Evolutionary conservation across 2,888 invertebrate genomes (phyloP).

Genomic region (Lobophora halterata): DNA sequence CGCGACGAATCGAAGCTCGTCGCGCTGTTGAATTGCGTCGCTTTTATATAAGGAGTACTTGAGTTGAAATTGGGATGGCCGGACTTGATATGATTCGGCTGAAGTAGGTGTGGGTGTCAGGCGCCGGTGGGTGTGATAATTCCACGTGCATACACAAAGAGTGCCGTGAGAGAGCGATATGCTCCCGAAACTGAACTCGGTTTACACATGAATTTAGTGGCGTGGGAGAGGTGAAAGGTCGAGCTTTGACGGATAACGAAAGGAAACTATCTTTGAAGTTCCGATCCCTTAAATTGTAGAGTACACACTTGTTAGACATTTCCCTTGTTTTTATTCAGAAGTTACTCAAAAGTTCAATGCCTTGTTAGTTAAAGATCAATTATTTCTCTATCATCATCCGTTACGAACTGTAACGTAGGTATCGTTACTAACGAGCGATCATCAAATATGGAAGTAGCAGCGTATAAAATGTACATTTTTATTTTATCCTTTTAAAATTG

Average conservation of each 20-base stretch:
- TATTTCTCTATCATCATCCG: too few relatives aligned
- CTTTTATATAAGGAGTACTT: conserved; percentile 47
- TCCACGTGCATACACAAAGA: conserved; percentile 70
- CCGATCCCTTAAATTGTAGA: conserved; percentile 27
- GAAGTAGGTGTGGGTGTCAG: conserved; percentile 56
- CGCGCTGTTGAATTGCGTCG: conserved; percentile 37
- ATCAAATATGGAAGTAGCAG: too few relatives aligned
- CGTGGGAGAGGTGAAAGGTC: conserved; percentile 78
- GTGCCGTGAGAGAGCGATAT: conserved; percentile 73
- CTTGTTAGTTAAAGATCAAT: too few relatives aligned
- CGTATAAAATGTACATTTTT: too few relatives aligned
- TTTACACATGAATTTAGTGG: conserved; percentile 66
- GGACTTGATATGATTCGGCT: conserved; percentile 42
- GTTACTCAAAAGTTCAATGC: conserved; percentile 7
- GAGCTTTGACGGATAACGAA: conserved; percentile 41
- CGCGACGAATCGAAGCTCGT: conserved; percentile 45
- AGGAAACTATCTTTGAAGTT: conserved; percentile 39
- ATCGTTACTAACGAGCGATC: too few relatives aligned
- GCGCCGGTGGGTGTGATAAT: conserved; percentile 77
- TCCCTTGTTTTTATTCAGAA: conserved; percentile 2
- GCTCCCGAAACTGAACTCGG: conserved; percentile 68
- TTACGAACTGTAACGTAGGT: too few relatives aligned
- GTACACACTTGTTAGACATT: conserved; percentile 11
- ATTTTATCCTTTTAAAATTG: too few relatives aligned
- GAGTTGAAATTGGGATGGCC: conserved; percentile 51